Evolutionary conservation across 2,797 vertebrate species (phyloP).

Genomic region (Mormyrus proboscirostris): DNA sequence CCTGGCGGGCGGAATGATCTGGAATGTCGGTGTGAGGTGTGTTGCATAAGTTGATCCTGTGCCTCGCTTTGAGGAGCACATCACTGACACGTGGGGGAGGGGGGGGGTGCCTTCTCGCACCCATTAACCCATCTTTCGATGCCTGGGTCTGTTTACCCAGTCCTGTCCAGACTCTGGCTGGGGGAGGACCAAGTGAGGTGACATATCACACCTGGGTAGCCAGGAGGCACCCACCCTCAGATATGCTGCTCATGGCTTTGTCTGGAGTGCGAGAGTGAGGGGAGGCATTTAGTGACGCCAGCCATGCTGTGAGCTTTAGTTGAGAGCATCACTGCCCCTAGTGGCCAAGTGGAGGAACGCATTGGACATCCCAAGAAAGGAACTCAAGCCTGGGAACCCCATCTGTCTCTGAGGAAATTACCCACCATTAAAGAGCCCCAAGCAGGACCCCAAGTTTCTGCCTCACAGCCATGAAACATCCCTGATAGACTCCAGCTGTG

Average conservation of each 20-base stretch:
- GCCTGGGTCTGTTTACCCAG: constrained; percentile 20
- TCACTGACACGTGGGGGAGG: background rate
- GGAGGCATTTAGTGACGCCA: background rate
- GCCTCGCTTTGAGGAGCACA: background rate
- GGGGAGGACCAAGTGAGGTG: constrained; percentile 29
- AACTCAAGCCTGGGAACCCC: constrained; percentile 23
- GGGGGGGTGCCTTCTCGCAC: constrained; percentile 30
- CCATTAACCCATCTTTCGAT: constrained; percentile 36
- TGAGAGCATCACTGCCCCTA: background rate
- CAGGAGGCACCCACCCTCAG: background rate
- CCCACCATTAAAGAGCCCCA: constrained; percentile 45
- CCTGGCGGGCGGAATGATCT: constrained; percentile 19
- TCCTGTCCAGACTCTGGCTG: constrained; percentile 27
- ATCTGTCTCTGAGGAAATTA: constrained; percentile 27
- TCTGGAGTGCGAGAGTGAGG: background rate
- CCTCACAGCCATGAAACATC: constrained; percentile 33
- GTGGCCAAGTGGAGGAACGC: background rate
- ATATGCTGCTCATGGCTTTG: background rate
- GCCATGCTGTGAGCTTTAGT: background rate
- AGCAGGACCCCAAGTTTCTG: constrained; percentile 33
- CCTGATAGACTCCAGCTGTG: constrained; percentile 51
- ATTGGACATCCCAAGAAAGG: background rate
- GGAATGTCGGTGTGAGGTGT: constrained; percentile 36
- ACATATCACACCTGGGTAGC: background rate
- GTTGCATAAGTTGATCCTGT: background rate